These are phyloP conservation scores for Lucifuga dentata DNA, from an alignment of 2,113 vertebrate genomes.

Conservation along the genomic window DNA sequence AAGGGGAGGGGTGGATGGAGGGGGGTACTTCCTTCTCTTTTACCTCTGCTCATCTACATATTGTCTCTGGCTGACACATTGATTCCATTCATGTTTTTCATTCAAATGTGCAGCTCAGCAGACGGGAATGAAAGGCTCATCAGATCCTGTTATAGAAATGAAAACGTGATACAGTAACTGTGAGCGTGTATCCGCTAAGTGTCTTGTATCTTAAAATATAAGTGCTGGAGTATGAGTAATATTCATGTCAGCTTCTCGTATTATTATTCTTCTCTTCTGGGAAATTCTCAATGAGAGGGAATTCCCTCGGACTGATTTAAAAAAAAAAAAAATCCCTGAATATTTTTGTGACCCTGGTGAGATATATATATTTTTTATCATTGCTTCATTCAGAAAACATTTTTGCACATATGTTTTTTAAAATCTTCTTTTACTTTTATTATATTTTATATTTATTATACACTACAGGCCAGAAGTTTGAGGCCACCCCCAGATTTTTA, in stretches of 20 bases:
- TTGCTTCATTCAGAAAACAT: background rate
- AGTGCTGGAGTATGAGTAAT: conserved; percentile 17
- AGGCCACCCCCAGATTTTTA: no score
- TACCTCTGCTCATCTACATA: conserved; percentile 40
- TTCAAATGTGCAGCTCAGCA: conserved; percentile 1
- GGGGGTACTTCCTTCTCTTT: conserved; percentile 43
- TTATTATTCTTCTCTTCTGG: background rate
- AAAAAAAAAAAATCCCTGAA: background rate
- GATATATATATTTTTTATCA: no score
- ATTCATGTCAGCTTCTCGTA: background rate
- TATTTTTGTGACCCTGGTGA: background rate
- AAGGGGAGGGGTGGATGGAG: background rate
- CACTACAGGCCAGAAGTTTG: no score
- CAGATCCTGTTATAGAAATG: conserved; percentile 38
- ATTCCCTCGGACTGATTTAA: background rate
- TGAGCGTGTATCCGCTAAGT: no score
- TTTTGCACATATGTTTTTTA: background rate
- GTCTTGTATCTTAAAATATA: conserved; percentile 3
- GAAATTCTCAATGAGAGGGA: conserved; percentile 19
- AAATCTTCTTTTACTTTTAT: no score
- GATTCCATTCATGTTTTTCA: conserved; percentile 41
- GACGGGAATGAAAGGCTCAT: background rate
- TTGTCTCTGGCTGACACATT: conserved; percentile 9
- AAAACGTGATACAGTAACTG: conserved; percentile 9
- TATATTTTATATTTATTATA: no score